These are phyloP conservation scores for Priocnemis perturbator DNA, from an alignment of 2,888 invertebrate genomes.

Conservation along the genomic window DNA sequence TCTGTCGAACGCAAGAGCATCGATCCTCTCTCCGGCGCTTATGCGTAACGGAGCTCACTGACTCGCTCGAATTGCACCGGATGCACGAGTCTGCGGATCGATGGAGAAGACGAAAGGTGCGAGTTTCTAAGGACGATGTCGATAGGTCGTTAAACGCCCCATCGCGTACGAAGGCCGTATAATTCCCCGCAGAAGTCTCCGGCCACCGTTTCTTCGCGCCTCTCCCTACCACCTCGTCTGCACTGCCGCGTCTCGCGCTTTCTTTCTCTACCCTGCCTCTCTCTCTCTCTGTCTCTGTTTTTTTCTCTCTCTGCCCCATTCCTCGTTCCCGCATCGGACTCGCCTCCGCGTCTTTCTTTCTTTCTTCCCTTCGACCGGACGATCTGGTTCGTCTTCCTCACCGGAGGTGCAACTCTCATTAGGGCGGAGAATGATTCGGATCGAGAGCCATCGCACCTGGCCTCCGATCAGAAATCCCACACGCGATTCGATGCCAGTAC, in stretches of 20 bases:
- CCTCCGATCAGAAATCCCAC: conserved; percentile 44
- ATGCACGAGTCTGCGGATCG: conserved; percentile 7
- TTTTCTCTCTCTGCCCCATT: conserved; percentile 11
- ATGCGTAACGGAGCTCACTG: not conserved
- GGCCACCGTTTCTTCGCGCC: not conserved
- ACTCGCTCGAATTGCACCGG: conserved; percentile 2
- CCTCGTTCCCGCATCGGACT: conserved; percentile 10
- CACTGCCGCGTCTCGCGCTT: too few relatives aligned
- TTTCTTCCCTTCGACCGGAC: conserved; percentile 16
- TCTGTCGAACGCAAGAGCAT: too few relatives aligned
- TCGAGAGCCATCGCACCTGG: conserved; percentile 57
- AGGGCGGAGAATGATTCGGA: conserved; percentile 54
- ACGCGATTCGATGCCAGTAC: conserved; percentile 46
- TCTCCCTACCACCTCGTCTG: not conserved
- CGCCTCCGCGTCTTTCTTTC: conserved; percentile 10
- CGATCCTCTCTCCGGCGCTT: too few relatives aligned
- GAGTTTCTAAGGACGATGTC: conserved; percentile 27
- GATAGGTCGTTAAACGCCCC: conserved; percentile 40
- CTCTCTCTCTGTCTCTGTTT: conserved; percentile 5
- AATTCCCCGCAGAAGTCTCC: conserved; percentile 22
- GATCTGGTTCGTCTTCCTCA: conserved; percentile 19
- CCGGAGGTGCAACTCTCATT: conserved; percentile 53
- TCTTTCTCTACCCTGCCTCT: not conserved
- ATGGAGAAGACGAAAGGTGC: conserved; percentile 14
- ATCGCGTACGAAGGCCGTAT: conserved; percentile 43